Conservation (phyloP, 2,113 vertebrate genomes). For the Ictalurus furcatus region DNA sequence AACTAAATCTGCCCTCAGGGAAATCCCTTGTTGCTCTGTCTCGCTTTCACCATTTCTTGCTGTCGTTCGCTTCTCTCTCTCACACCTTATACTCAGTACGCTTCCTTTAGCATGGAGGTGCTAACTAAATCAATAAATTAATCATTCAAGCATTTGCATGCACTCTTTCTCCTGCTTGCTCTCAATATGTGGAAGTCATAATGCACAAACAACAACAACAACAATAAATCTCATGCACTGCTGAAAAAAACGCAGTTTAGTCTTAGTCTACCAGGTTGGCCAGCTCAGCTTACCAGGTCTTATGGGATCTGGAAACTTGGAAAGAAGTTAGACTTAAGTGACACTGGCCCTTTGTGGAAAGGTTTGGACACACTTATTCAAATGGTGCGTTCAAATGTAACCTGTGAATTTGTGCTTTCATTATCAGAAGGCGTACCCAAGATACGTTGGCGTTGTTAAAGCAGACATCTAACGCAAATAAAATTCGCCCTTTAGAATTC, state of each 20-base stretch:
- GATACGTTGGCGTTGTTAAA: neutral
- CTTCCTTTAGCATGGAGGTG: neutral
- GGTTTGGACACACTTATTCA: neutral
- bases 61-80: slow-evolving; percentile 21
- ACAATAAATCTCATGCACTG: neutral
- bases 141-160: neutral
- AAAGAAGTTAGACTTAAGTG: neutral
- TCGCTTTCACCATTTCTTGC: neutral
- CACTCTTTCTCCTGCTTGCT: neutral
- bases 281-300: neutral
- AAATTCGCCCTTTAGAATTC: neutral
- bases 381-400: neutral
- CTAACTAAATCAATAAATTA: neutral
- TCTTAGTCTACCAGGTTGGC: neutral
- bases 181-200: neutral
- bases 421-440: neutral
- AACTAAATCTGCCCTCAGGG: slow-evolving; percentile 29
- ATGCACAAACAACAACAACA: neutral
- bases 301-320: neutral
- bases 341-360: neutral
- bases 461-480: neutral
- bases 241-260: neutral
- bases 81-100: neutral
- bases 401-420: neutral
- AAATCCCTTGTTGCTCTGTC: slow-evolving; percentile 28